phyloP scores from a whole-genome alignment of 2,888 invertebrate genomes.

The Cantharis lateralis region DNA sequence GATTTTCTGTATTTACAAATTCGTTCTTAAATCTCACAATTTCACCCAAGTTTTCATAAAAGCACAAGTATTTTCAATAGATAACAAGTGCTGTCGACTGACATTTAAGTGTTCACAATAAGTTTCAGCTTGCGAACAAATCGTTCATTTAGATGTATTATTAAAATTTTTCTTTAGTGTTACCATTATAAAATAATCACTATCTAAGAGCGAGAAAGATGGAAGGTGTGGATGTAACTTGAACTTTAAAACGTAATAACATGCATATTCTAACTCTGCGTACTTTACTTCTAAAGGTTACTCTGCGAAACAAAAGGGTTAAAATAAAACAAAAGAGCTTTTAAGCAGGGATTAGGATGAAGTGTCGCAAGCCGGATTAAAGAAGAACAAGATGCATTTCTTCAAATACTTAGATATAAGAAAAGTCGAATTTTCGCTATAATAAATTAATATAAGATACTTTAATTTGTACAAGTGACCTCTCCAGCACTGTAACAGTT shows the following conservation, averaged over 20 bases:
- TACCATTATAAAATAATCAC: not conserved
- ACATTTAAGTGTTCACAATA: constrained; percentile 41
- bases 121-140: constrained; percentile 36
- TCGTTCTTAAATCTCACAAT: not conserved
- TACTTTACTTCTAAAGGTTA: constrained; percentile 47
- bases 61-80: constrained; percentile 34
- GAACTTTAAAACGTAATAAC: constrained; percentile 29
- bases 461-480: not conserved
- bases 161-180: constrained; percentile 21
- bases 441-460: not conserved
- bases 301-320: constrained; percentile 52
- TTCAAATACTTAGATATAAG: constrained; percentile 6
- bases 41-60: constrained; percentile 9
- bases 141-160: constrained; percentile 30
- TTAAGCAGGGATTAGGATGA: constrained; percentile 52
- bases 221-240: constrained; percentile 20
- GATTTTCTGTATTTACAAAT: not conserved
- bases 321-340: constrained; percentile 55
- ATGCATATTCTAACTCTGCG: constrained; percentile 35
- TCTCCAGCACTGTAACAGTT: not conserved
- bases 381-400: constrained; percentile 31
- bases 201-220: constrained; percentile 19
- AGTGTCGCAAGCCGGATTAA: constrained; percentile 44
- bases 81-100: constrained; percentile 40
- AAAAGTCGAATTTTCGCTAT: not conserved